Evolutionary conservation across 2,888 invertebrate genomes (phyloP).

Genomic region (Parthenolecanium corni): DNA sequence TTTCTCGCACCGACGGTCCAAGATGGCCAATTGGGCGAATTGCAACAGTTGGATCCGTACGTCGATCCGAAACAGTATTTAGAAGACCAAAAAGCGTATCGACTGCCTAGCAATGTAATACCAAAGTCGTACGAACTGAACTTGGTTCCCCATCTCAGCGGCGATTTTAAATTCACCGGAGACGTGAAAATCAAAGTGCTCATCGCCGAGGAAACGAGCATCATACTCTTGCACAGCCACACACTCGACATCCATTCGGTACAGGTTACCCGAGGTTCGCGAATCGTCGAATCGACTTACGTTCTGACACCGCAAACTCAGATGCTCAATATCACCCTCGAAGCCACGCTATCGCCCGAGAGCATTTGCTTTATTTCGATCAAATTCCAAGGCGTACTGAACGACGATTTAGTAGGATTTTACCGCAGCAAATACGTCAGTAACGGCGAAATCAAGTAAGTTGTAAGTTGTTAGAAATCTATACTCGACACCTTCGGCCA

Average conservation of each 20-base stretch:
- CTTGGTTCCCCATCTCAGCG: neutral
- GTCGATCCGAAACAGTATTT: too few relatives aligned
- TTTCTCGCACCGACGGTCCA: too few relatives aligned
- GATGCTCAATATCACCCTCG: neutral
- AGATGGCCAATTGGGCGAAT: too few relatives aligned
- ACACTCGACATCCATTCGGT: neutral
- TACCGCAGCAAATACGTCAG: constrained; percentile 23
- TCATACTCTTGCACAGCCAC: constrained; percentile 1
- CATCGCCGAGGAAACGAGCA: neutral
- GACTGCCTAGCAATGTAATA: neutral
- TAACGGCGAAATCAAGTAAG: too few relatives aligned
- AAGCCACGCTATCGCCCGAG: neutral
- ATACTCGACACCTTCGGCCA: too few relatives aligned
- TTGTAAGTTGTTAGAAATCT: too few relatives aligned
- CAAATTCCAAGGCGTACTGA: constrained; percentile 18
- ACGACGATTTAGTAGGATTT: constrained; percentile 30
- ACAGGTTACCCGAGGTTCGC: neutral
- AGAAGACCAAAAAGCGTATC: neutral
- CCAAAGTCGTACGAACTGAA: neutral
- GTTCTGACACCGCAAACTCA: neutral
- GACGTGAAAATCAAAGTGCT: neutral
- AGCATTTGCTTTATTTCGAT: constrained; percentile 1
- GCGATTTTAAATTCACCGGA: neutral
- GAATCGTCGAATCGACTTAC: neutral
- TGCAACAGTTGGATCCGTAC: too few relatives aligned